Base-by-base conservation (phyloP, 2,888 invertebrate genomes). In the Agrenia bidenticulata region DNA sequence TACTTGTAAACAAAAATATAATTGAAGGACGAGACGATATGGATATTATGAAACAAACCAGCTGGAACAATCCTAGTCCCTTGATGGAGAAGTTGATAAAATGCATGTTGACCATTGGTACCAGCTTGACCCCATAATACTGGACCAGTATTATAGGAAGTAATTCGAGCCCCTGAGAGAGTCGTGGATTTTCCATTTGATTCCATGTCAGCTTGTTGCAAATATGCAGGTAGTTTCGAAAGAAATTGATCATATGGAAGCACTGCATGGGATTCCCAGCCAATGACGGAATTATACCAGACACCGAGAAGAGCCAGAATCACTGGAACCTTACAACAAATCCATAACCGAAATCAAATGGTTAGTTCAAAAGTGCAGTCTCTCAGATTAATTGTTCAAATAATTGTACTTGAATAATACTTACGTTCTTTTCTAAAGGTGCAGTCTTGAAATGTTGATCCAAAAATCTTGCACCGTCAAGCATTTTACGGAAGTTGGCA, bases 141-240 rank as follows among this genome's bases (percentile, higher is more conserved):
- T 62, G 93, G 92, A 0, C 93, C 88, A 9, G 76, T 74, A 50
- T 73, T 69, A 63, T 69, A 73, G 0, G 53, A 49, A 26, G 63
- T 63, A 19, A 76, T 67, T 13, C 72, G 54, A 15, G 67, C 32
- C 17, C 72, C 73, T 42, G 50, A 45, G 49, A 74, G 58, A 2
- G 73, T 83, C 1, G 85, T 84, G 78, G 81, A 86, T 82, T 99
- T 99, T 70, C 99, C 99, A 81, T 99, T 99, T 74, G 95, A 95
- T 81, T 99, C 99, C 99, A 99, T 98, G 78, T 98, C 98, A 2
- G 97, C 97, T 83, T 99, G 99, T 82, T 99, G 99, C 84, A 99
- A 98, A 81, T 99, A 99, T 17, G 99, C 98, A 11, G 99, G 94
- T 82, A 99, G 98, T 80, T 98, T 87, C 80, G 99, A 99, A 77